A percentile compares a stretch with the other conserved stretches of the same genome.
These are phyloP conservation scores for Listronotus oregonensis DNA, from an alignment of 1,140 invertebrate species.

Conservation along the genomic window DNA sequence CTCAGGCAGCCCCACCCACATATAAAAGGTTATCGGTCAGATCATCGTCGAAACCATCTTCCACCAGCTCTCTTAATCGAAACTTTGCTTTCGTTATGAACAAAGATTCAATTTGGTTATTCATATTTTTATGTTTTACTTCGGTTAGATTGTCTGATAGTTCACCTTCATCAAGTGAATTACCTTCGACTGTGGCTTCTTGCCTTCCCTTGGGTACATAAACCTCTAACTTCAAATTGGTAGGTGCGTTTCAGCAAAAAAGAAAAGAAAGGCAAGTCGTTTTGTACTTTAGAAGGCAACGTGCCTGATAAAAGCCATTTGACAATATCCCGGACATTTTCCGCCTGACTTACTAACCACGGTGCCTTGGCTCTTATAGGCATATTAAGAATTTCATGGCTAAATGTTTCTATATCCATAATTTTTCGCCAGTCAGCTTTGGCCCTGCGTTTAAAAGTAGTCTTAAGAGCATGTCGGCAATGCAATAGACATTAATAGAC, in stretches of 20 bases:
- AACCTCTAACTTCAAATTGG: slow-evolving; percentile 43
- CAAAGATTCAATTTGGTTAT: slow-evolving; percentile 31
- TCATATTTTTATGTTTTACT: slow-evolving; percentile 38
- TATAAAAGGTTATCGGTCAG: slow-evolving; percentile 27
- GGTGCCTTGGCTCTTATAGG: slow-evolving; percentile 11
- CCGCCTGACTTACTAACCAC: slow-evolving; percentile 13
- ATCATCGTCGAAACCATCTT: slow-evolving; percentile 18
- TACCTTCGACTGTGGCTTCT: too few species aligned
- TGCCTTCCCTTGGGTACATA: slow-evolving; percentile 39
- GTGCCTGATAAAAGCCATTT: slow-evolving; percentile 40
- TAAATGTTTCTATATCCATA: slow-evolving; percentile 13
- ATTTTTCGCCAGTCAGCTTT: slow-evolving; percentile 3
- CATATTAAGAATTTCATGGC: slow-evolving; percentile 4
- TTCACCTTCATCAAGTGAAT: background rate
- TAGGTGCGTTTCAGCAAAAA: slow-evolving; percentile 37
- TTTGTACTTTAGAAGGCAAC: slow-evolving; percentile 34
- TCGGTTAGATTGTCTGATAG: slow-evolving; percentile 5
- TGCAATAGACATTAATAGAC: slow-evolving; percentile 44
- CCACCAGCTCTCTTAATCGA: slow-evolving; percentile 22
- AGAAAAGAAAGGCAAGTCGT: slow-evolving; percentile 35
- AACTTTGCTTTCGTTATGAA: slow-evolving; percentile 30
- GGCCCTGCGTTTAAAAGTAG: slow-evolving; percentile 35
- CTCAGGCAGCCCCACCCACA: slow-evolving; percentile 40
- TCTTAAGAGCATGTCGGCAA: slow-evolving; percentile 23
- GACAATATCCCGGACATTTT: slow-evolving; percentile 30